Evolutionary conservation across 2,888 invertebrate species (phyloP), one percentile per base, ranked within the genome.

Genomic region (Cataglyphis albicans): DNA sequence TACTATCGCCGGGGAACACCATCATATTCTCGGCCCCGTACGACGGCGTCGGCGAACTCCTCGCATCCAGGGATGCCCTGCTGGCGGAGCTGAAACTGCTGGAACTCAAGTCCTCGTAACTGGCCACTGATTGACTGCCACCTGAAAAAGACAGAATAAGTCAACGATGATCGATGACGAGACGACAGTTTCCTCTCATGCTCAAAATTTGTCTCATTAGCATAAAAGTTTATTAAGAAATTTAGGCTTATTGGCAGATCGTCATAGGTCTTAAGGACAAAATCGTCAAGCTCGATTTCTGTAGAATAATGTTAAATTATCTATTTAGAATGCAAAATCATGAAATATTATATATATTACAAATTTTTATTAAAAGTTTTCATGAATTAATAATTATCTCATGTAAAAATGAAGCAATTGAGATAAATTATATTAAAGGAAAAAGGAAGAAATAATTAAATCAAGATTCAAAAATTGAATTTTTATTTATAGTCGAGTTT

Each of bases 31-130:
- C 97, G 75, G 97, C 96, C 90, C 96, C 96, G 93, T 97, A 97
- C 90, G 97, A 97, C 38, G 97, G 96, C 3, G 97, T 97, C 38
- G 98, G 97, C 25, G 97, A 96, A 38, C 96, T 96, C 67, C 97
- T 96, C 9, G 96, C 96, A 92, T 97, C 97, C 74, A 97, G 95
- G 0, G 97, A 98, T 18, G 97, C 97, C 76, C 97, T 96, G 91
- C 97, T 97, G 15, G 97, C 96, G 0, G 98, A 97, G 93, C 98
- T 98, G 92, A 98, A 97, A 94, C 98, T 98, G 94, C 98, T 98
- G 52, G 98, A 97, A 93, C 98, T 98, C 72, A 98, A 95, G 93
- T 98, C 98, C 93, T 98, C 98, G 87, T 93, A 94, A 86, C 95
- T 95, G 35, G 95, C 97, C 90, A 96, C 96, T 44, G 97, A 96